Conservation (phyloP, 2,113 vertebrate genomes). For the Steatornis caripensis region DNA sequence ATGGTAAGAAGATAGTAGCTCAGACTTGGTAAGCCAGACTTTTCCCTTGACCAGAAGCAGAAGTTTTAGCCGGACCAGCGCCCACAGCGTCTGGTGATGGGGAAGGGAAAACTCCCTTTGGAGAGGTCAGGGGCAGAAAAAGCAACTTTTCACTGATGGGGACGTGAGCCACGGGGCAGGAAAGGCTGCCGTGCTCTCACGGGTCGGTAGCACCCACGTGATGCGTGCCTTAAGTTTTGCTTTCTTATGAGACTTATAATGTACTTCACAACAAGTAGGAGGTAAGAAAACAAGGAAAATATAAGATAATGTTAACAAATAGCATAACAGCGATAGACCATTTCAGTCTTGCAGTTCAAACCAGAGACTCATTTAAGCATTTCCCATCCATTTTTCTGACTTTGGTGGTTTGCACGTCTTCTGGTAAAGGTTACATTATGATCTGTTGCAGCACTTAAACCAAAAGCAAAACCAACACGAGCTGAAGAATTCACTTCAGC, state of each 20-base stretch:
- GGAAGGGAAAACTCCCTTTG: not conserved
- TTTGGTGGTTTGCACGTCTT: not conserved
- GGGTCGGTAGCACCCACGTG: too few relatives aligned
- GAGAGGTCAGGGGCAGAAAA: not conserved
- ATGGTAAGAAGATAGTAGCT: constrained; percentile 49
- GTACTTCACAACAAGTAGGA: accelerated
- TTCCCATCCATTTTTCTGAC: accelerated
- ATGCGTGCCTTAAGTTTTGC: too few relatives aligned
- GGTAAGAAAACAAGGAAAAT: not conserved
- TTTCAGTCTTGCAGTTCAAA: accelerated
- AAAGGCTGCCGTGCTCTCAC: not conserved
- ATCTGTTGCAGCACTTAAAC: accelerated
- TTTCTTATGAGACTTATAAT: accelerated
- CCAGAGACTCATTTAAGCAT: accelerated
- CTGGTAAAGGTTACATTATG: not conserved
- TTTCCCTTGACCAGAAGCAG: not conserved
- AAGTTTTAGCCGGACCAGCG: not conserved
- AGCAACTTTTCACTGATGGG: accelerated
- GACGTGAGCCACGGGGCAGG: accelerated
- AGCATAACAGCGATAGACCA: accelerated
- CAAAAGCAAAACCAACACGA: not conserved
- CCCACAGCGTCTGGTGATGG: not conserved
- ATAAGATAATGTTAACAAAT: accelerated
- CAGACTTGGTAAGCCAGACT: not conserved
- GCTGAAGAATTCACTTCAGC: not conserved